Conservation (phyloP, 2,888 invertebrate genomes). For the Cerastoderma edule region DNA sequence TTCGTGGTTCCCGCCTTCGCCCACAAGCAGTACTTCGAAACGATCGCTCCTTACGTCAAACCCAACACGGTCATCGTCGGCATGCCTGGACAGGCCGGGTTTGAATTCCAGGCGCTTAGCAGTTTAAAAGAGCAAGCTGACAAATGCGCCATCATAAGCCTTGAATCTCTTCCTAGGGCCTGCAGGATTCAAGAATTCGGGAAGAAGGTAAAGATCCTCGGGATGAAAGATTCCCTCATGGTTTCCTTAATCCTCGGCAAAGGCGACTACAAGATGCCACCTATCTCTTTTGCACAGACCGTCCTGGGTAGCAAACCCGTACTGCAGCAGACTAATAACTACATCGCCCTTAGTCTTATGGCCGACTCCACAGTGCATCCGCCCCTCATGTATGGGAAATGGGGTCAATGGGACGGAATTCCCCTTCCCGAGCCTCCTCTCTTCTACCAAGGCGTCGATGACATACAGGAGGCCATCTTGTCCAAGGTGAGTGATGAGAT, state of each 20-base stretch:
- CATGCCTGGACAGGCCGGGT: constrained; percentile 76
- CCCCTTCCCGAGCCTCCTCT: constrained; percentile 67
- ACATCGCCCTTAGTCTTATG: constrained; percentile 71
- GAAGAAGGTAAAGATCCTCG: constrained; percentile 67
- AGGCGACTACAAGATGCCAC: constrained; percentile 52
- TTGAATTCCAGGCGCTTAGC: constrained; percentile 70
- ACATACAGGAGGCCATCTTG: constrained; percentile 63
- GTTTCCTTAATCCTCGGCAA: constrained; percentile 63
- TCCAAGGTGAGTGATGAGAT: constrained; percentile 71
- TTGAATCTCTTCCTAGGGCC: constrained; percentile 76
- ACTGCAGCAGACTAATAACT: constrained; percentile 65
- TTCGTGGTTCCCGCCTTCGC: constrained; percentile 78
- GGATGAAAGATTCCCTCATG: constrained; percentile 67
- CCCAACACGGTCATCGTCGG: constrained; percentile 72
- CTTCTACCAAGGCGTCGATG: constrained; percentile 76
- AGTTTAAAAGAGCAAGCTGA: constrained; percentile 60
- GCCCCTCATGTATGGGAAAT: constrained; percentile 72
- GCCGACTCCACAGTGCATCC: constrained; percentile 74
- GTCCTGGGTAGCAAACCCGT: constrained; percentile 66
- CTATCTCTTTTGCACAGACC: constrained; percentile 61
- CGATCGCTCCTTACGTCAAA: constrained; percentile 65
- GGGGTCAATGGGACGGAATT: constrained; percentile 72
- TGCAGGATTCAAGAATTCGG: constrained; percentile 72
- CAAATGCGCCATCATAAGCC: constrained; percentile 63
- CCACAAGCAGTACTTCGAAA: constrained; percentile 72